Conservation (phyloP, 2,797 vertebrate genomes). For the Gymnothorax javanicus region DNA sequence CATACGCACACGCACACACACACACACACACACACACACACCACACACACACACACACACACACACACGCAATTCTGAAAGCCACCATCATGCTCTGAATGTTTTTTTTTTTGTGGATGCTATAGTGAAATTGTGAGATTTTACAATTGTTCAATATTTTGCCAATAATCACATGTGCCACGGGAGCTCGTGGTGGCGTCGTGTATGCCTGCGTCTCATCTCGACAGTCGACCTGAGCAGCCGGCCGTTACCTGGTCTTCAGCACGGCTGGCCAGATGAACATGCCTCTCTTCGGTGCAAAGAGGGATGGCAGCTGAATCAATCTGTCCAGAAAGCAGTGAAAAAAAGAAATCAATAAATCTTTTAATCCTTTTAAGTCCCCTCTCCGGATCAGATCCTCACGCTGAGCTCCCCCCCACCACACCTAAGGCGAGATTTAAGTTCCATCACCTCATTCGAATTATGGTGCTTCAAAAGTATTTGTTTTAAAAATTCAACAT, state of each 20-base stretch:
- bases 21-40: slow-evolving; percentile 14
- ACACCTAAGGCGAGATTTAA: slow-evolving; percentile 62
- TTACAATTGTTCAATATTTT: not conserved
- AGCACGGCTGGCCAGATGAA: slow-evolving; percentile 2
- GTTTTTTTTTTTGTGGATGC: too few species aligned
- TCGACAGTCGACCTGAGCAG: slow-evolving; percentile 28
- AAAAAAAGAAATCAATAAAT: slow-evolving; percentile 59
- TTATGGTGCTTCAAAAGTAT: slow-evolving; percentile 60
- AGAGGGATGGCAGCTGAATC: slow-evolving; percentile 57
- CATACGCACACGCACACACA: not conserved
- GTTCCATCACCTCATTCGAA: slow-evolving; percentile 57
- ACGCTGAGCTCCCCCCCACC: slow-evolving; percentile 37
- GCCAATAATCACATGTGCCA: not conserved
- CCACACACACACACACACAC: slow-evolving; percentile 10
- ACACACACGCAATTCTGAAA: not conserved
- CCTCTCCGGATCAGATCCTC: slow-evolving; percentile 63
- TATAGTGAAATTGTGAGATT: not conserved
- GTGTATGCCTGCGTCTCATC: not conserved
- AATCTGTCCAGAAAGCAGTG: slow-evolving; percentile 55
- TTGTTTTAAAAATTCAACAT: slow-evolving; percentile 61
- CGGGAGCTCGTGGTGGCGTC: not conserved
- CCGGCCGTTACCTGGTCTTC: slow-evolving; percentile 32
- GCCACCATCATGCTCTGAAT: too few species aligned
- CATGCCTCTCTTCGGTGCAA: slow-evolving; percentile 16
- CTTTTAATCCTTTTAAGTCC: slow-evolving; percentile 65